Evolutionary conservation across 2,113 vertebrate species (phyloP).

Genomic region (Indri indri): DNA sequence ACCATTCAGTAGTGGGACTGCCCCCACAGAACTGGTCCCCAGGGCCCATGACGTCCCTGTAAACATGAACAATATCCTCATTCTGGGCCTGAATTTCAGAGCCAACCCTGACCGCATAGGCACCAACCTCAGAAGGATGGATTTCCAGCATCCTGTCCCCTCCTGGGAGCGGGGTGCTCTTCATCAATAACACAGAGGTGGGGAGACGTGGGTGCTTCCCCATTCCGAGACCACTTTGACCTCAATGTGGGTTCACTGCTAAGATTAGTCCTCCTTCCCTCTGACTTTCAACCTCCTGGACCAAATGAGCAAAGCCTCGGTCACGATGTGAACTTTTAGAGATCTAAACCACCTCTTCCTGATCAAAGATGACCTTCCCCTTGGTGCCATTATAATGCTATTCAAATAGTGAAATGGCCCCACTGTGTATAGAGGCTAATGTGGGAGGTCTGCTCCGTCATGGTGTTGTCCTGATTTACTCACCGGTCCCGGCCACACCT

Average conservation of each 20-base stretch:
- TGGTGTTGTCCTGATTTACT: not conserved
- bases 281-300: not conserved
- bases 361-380: not conserved
- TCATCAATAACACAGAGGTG: not conserved
- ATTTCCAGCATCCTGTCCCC: not conserved
- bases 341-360: not conserved
- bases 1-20: not conserved
- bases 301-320: not conserved
- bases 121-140: not conserved
- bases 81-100: not conserved
- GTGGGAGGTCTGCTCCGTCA: not conserved
- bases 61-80: not conserved
- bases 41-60: not conserved
- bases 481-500: not conserved
- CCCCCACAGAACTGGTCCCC: not conserved
- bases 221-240: not conserved
- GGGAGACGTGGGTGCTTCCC: not conserved
- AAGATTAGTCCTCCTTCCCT: not conserved
- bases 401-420: not conserved
- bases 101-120: not conserved
- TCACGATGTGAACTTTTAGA: not conserved
- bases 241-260: not conserved
- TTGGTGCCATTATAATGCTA: not conserved
- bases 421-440: not conserved
- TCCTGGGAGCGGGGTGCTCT: not conserved